Evolutionary conservation across 2,113 vertebrate genomes (phyloP).

Genomic region (Thalassarche chlororhynchos): DNA sequence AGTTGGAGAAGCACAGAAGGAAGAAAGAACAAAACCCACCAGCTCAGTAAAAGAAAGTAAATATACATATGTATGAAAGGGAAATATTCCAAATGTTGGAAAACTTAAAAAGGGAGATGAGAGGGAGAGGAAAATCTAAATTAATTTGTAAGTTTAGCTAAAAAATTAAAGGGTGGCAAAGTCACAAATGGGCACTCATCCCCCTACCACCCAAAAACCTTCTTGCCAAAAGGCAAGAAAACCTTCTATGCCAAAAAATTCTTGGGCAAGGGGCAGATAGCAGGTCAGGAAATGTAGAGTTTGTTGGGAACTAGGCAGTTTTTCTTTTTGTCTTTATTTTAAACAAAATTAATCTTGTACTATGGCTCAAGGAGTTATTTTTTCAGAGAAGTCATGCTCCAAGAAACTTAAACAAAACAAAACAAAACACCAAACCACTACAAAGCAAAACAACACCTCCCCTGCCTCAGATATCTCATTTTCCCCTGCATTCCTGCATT

Average conservation of each 20-base stretch:
- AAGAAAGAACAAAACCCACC: not conserved
- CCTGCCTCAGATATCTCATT: not conserved
- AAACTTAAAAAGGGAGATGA: not conserved
- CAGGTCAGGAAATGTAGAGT: not conserved
- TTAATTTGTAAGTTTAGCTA: not conserved
- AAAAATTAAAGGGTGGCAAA: not conserved
- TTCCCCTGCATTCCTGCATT: not conserved
- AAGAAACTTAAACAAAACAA: not conserved
- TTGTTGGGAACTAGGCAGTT: not conserved
- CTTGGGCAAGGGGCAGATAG: not conserved
- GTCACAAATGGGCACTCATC: not conserved
- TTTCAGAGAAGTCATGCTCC: not conserved
- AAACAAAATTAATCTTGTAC: not conserved
- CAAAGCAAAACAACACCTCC: not conserved
- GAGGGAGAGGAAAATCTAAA: not conserved
- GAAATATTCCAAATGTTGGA: not conserved
- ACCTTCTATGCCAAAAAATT: no score
- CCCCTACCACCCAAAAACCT: not conserved
- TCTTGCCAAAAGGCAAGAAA: no score
- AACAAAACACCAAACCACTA: not conserved
- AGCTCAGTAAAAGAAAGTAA: not conserved
- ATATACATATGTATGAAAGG: not conserved
- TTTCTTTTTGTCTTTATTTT: not conserved
- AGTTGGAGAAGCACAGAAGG: not conserved
- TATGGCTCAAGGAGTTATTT: not conserved